Base-by-base conservation (phyloP, 35 echinoderm and acorn worm genomes). In the Hemicentrotus pulcherrimus region DNA sequence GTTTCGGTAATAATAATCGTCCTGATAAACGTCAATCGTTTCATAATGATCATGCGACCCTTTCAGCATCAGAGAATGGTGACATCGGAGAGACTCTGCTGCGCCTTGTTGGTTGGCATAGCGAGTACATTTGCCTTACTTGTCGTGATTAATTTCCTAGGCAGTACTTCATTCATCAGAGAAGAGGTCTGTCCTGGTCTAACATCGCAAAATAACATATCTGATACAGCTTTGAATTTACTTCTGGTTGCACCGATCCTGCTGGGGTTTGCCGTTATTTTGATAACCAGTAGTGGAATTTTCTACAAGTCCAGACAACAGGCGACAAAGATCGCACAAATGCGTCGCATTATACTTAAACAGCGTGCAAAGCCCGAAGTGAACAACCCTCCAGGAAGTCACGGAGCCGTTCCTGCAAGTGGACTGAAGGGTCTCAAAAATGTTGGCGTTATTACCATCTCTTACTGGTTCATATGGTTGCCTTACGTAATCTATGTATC, bases 251-350 rank as follows among this genome's bases (percentile, higher is more conserved):
- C 65, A 78, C 65, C 65, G 19, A 78, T 78, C 65, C 28, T 78
- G 22, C 19, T 78, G 1, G 65, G 65, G 65, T 78, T n/a, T 28
- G 19, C 6, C 6, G 22, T 78, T 28, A 78, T 78, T 78, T 78
- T 78, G 65, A 78, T 78, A n/a, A 78, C 65, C 65, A 78, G 65
- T n/a, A 28, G 65, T 78, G 65, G 65, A 78, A 78, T 78, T 78
- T 78, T 78, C 65, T 78, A 78, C 65, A n/a, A 78, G 65, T 78
- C 65, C 0, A 78, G 65, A 18, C 65, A 78, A 78, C 65, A 78
- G 22, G 65, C 65, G 28, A 78, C 65, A 78, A 78, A 78, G 65
- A 78, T 78, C 24, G 65, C 65, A 78, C 65, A 78, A n/a, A 78
- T 78, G 65, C 65, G 65, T 78, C 65, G 19, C 22, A 78, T 2